Evolutionary conservation across 1,140 invertebrate species (phyloP), one percentile per base, ranked within the genome.

Genomic region (Macrobrachium rosenbergii): DNA sequence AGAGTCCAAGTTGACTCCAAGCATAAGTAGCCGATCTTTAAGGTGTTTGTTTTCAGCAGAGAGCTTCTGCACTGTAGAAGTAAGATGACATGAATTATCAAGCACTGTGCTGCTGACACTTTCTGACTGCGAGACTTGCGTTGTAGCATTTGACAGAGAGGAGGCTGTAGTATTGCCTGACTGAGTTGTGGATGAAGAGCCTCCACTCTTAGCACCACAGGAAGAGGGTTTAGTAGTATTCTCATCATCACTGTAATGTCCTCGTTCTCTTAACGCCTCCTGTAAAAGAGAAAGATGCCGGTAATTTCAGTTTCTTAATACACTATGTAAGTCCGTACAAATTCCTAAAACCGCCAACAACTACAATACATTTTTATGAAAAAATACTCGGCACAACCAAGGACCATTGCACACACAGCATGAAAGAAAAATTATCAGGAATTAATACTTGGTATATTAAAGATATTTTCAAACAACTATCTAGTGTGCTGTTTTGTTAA

Each of bases 21-120:
- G 95, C 91, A 96, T 95, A 87, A 95, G 93, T 89, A 96, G 93
- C 89, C 95, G 93, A 91, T 94, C 94, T 78, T 95, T 93, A 90
- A 96, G 92, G 87, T 94, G 93, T 84, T 94, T 94, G 92, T 96
- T 96, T 93, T 96, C 96, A 19, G 64, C 21, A 16, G 87, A 72
- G 10, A 88, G 75, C 0, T 76, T 72, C n/a, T 88, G 77, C 14
- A 89, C 52, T 19, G 83, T 81, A n/a, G 37, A 79, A 64, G 52
- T 89, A 23, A 81, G 17, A 23, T 86, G 59, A 16, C 59, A 28
- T 5, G 67, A 52, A 52, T 52, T 52, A 12, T 52, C 52, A 52
- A 52, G 52, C 52, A 52, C 52, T 52, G 52, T 52, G 12, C 12
- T 52, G 12, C 52, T 12, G 52, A 52, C 52, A 52, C 52, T 10